These are phyloP conservation scores for Dromaius novaehollandiae DNA, from an alignment of 2,113 vertebrate genomes.

Conservation along the genomic window DNA sequence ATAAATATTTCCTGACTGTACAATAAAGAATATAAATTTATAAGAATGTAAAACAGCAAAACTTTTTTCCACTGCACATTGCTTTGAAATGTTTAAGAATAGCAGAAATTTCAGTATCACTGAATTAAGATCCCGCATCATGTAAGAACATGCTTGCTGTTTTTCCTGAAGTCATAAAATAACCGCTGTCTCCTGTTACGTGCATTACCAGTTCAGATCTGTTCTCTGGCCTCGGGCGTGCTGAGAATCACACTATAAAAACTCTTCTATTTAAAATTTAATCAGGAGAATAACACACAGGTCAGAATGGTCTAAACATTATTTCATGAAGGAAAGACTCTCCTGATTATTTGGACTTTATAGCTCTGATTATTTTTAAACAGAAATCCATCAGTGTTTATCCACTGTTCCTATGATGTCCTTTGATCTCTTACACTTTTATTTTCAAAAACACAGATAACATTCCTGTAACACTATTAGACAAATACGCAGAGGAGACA, in stretches of 20 bases:
- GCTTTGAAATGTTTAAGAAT: constrained; percentile 12
- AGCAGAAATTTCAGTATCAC: not conserved
- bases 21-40: not conserved
- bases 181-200: not conserved
- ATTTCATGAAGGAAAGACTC: constrained; percentile 17
- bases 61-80: not conserved
- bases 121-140: not conserved
- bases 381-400: constrained; percentile 29
- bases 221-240: constrained; percentile 6
- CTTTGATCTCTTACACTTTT: constrained; percentile 30
- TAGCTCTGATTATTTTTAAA: not conserved
- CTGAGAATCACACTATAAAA: not conserved
- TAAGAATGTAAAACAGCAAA: not conserved
- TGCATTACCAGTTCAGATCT: constrained; percentile 27
- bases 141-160: not conserved
- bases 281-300: not conserved
- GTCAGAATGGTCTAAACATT: not conserved
- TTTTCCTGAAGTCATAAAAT: not conserved
- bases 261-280: not conserved
- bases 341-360: not conserved
- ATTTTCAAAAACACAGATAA: constrained; percentile 21
- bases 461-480: not conserved
- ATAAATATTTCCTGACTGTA: not conserved
- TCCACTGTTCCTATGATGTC: not conserved
- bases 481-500: not conserved